These are phyloP conservation scores for Lochmaea crataegi DNA, from an alignment of 2,888 invertebrate genomes.

Conservation along the genomic window DNA sequence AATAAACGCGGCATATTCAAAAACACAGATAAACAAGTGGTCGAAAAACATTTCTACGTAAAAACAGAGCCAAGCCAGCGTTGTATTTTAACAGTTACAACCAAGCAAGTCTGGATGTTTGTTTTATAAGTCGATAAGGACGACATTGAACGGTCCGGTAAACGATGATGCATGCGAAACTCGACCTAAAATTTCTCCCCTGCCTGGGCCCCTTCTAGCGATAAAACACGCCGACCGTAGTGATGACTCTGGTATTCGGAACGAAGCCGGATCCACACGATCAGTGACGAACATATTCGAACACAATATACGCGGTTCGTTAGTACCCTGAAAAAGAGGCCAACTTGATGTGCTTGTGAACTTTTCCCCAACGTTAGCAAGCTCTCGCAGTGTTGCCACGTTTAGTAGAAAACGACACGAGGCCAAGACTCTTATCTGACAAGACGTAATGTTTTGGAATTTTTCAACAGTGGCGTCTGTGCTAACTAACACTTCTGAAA, in stretches of 20 bases:
- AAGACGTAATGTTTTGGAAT: constrained; percentile 12
- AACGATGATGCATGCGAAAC: constrained; percentile 40
- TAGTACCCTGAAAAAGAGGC: constrained; percentile 60
- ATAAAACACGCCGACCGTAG: constrained; percentile 55
- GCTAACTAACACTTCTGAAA: neutral
- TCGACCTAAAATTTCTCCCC: constrained; percentile 54
- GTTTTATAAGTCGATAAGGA: constrained; percentile 56
- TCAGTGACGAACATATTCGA: constrained; percentile 44
- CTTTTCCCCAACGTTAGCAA: constrained; percentile 61
- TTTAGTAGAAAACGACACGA: constrained; percentile 20
- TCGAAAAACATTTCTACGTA: constrained; percentile 52
- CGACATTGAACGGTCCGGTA: constrained; percentile 44
- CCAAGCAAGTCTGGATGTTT: constrained; percentile 61
- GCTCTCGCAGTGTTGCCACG: constrained; percentile 51
- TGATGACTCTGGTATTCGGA: constrained; percentile 43
- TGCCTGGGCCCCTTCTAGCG: constrained; percentile 62
- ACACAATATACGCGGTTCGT: constrained; percentile 45
- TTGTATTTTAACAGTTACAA: constrained; percentile 48
- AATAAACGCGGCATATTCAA: constrained; percentile 41
- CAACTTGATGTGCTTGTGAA: constrained; percentile 57
- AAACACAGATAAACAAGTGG: constrained; percentile 55
- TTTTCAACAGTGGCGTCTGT: constrained; percentile 12
- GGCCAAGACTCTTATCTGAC: constrained; percentile 20
- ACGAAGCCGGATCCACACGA: constrained; percentile 33
- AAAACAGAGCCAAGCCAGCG: constrained; percentile 23